A percentile compares a stretch with the other conserved stretches of the same genome.
phyloP scores from a whole-genome alignment of 2,797 vertebrate species.

The Syndactyla subalaris region DNA sequence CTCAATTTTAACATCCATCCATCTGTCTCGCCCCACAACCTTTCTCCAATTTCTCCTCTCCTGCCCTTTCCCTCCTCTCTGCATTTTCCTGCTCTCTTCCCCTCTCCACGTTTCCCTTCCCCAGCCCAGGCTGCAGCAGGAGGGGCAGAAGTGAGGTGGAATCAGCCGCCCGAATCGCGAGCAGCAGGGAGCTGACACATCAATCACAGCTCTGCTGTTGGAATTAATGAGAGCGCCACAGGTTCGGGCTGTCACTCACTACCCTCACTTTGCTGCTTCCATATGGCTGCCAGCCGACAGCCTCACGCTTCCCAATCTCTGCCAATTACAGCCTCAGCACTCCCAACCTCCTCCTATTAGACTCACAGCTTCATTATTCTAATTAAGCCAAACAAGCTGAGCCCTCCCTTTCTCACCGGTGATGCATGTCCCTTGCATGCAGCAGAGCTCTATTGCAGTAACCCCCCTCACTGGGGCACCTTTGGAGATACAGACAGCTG shows the following conservation, averaged over 20 bases:
- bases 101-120: not conserved
- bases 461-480: not conserved
- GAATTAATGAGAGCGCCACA: slow-evolving; percentile 76
- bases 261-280: slow-evolving; percentile 74
- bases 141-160: slow-evolving; percentile 33
- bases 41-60: not conserved
- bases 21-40: fast-evolving
- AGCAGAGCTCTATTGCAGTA: not conserved
- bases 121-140: not conserved
- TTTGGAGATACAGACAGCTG: not conserved
- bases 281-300: slow-evolving; percentile 72
- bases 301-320: slow-evolving; percentile 67
- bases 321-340: slow-evolving; percentile 72
- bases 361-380: slow-evolving; percentile 72
- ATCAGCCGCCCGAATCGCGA: slow-evolving; percentile 55
- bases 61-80: not conserved
- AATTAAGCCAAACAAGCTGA: slow-evolving; percentile 57
- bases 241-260: slow-evolving; percentile 75
- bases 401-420: slow-evolving; percentile 13
- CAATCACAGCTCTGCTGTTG: slow-evolving; percentile 72
- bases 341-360: slow-evolving; percentile 60
- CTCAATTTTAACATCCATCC: not conserved
- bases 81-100: not conserved
- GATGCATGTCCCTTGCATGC: not conserved
- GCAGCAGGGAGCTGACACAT: slow-evolving; percentile 74